A percentile compares a stretch with the other conserved stretches of the same genome.
Evolutionary conservation across 1,140 invertebrate species (phyloP).

Genomic region (Hylaeus volcanicus): DNA sequence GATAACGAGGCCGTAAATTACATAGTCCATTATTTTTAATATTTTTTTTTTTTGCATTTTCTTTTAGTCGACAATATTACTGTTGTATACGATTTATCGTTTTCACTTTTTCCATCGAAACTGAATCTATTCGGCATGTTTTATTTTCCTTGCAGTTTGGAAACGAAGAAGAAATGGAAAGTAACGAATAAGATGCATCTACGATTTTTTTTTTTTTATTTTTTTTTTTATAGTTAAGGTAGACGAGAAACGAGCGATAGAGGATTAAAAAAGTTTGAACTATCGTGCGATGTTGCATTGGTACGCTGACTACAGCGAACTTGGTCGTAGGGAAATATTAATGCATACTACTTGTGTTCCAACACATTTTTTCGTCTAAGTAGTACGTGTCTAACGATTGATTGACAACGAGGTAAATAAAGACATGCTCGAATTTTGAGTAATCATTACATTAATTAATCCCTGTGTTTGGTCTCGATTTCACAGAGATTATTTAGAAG

Average conservation of each 20-base stretch:
- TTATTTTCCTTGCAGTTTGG: background rate
- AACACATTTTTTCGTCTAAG: too few species aligned
- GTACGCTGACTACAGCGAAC: background rate
- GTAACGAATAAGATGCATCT: background rate
- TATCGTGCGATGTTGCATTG: background rate
- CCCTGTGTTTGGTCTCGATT: too few species aligned
- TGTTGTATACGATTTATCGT: background rate
- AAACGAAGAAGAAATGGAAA: background rate
- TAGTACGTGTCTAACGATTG: too few species aligned
- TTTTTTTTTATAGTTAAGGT: background rate
- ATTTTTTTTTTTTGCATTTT: background rate
- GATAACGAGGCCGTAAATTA: constrained; percentile 16
- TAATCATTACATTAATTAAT: too few species aligned
- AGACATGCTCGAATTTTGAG: too few species aligned
- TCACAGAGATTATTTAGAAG: too few species aligned
- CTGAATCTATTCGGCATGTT: background rate
- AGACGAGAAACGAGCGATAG: background rate
- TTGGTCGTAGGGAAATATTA: background rate
- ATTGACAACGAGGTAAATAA: too few species aligned
- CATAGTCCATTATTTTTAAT: background rate
- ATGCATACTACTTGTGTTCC: too few species aligned
- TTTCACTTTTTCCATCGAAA: background rate
- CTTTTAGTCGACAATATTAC: background rate
- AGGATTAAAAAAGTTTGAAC: background rate
- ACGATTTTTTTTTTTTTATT: too few species aligned